Evolutionary conservation across 1,140 invertebrate genomes (phyloP).

Genomic region (Pteromalus puparum): DNA sequence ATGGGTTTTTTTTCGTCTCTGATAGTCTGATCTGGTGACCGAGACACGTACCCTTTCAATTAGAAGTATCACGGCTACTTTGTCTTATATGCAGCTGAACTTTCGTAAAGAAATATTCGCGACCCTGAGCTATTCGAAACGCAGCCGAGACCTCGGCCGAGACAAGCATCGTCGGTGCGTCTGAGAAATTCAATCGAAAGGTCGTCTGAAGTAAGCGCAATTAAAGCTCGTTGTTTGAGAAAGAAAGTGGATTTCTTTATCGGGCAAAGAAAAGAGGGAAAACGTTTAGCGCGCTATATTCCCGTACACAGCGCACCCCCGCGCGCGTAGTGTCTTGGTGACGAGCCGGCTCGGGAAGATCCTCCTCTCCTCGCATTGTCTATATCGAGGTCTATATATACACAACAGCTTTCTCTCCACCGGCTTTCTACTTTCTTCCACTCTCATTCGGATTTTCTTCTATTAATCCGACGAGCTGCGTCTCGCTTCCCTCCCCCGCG

Average conservation of each 20-base stretch:
- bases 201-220: constrained; percentile 11
- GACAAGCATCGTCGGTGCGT: constrained; percentile 4
- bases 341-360: background rate
- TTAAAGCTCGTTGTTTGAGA: constrained; percentile 31
- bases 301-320: background rate
- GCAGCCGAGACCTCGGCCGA: too few species aligned
- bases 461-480: constrained; percentile 18
- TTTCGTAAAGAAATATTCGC: background rate
- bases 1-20: background rate
- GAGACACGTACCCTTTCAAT: constrained; percentile 59
- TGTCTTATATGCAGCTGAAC: background rate
- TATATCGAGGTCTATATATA: too few species aligned
- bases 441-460: constrained; percentile 43
- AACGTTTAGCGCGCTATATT: constrained; percentile 19
- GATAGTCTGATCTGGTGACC: background rate
- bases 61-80: constrained; percentile 66
- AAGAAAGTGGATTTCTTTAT: constrained; percentile 36
- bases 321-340: background rate
- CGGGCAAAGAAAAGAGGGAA: constrained; percentile 3
- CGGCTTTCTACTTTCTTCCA: constrained; percentile 42
- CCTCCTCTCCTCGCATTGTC: background rate
- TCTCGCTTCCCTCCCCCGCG: too few species aligned
- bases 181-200: constrained; percentile 39
- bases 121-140: constrained; percentile 64
- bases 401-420: background rate